Evolutionary conservation across 2,888 invertebrate genomes (phyloP), one percentile per base, ranked within the genome.

Genomic region (Conus canariensis): DNA sequence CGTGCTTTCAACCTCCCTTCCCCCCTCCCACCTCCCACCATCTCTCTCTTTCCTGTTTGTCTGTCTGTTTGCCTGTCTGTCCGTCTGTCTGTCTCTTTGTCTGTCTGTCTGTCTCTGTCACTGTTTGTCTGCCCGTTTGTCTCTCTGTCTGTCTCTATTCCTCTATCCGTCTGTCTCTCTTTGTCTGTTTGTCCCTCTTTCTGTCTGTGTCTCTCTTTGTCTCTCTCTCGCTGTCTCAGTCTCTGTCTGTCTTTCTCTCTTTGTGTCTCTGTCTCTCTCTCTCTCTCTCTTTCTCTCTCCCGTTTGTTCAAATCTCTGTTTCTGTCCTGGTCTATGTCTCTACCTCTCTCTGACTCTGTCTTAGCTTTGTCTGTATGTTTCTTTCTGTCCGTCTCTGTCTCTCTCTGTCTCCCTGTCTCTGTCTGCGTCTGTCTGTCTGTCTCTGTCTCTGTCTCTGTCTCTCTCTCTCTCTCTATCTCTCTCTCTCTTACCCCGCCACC

Each of bases 161-260:
- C 56, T 22, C 80, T 58, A 0, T 14, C 22, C 25, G 30, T 16
- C 45, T 80, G 1, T 16, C 58, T 77, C 3, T 56, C 6, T 22
- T n/a, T 30, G 14, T 58, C 2, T 74, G 56, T 45, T 16, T 87
- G 10, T 56, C 60, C 59, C 58, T 19, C 19, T 64, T 45, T 80
- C 87, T 88, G 45, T 90, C 74, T 90, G 85, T 90, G 80, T 80
- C 77, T 83, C 80, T 88, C 22, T 82, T 77, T 90, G 64, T 90
- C 85, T 16, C 1, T 64, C 64, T 16, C 16, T 64, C 60, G 10
- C 16, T 2, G 12, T 64, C 3, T 16, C 64, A 14, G 10, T 16
- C 1, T 64, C 45, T 45, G 4, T 45, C 45, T 45, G 10, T 16
- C 16, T 64, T 2, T 16, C 64, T 64, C 0, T 16, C 64, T 64